phyloP scores from a whole-genome alignment of 2,888 invertebrate species.

The Noctua janthina region DNA sequence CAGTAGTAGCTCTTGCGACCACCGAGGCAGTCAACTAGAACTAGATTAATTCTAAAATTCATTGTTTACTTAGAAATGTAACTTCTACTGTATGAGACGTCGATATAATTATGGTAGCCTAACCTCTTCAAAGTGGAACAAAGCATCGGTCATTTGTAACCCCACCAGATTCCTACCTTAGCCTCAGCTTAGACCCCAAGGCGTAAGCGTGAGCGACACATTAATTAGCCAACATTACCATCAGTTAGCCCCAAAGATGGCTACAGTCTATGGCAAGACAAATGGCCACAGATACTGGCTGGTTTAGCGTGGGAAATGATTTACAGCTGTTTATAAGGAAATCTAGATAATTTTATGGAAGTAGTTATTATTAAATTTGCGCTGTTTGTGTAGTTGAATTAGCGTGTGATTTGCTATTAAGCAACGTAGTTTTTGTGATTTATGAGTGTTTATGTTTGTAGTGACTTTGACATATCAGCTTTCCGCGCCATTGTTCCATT shows the following conservation, averaged over 20 bases:
- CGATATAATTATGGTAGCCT: neutral
- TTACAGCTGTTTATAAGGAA: slow-evolving; percentile 65
- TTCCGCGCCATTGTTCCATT: neutral
- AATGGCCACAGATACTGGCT: slow-evolving; percentile 70
- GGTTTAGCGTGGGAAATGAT: slow-evolving; percentile 83
- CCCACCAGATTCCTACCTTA: slow-evolving; percentile 37
- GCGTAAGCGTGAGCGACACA: slow-evolving; percentile 68
- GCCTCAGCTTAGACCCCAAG: slow-evolving; percentile 48
- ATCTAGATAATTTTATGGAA: slow-evolving; percentile 65
- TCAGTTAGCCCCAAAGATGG: slow-evolving; percentile 76
- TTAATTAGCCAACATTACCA: slow-evolving; percentile 69
- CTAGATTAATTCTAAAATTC: neutral
- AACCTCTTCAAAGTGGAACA: slow-evolving; percentile 25
- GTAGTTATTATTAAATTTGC: slow-evolving; percentile 56
- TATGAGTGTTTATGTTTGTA: neutral
- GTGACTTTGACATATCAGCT: neutral
- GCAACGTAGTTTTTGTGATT: neutral
- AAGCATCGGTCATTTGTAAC: slow-evolving; percentile 25
- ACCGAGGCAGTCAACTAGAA: no score
- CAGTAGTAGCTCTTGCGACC: no score
- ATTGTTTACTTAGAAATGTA: neutral
- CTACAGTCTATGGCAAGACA: slow-evolving; percentile 71
- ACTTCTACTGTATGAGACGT: neutral
- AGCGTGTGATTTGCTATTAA: neutral
- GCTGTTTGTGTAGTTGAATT: slow-evolving; percentile 33